Percentiles rank a stretch among this genome's conserved stretches.
Evolutionary conservation across 23 tunicate species (phyloP).

Genomic region (Halocynthia roretzi): DNA sequence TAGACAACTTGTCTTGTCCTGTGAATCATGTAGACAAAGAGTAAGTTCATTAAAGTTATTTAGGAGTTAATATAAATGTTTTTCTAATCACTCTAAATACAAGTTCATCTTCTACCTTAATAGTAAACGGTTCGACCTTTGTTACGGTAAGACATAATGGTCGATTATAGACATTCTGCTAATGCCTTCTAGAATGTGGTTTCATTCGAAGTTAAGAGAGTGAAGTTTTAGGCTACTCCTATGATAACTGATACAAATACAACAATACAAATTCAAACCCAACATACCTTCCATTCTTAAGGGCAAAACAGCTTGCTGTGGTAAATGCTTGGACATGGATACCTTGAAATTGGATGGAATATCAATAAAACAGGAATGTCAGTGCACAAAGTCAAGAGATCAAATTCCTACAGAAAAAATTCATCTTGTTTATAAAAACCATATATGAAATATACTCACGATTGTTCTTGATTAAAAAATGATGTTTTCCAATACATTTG

Average conservation of each 20-base stretch:
- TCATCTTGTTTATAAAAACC: background rate
- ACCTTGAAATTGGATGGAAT: background rate
- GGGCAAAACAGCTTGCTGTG: slow-evolving; percentile 3
- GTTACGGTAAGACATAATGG: background rate
- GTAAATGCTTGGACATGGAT: background rate
- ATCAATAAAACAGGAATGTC: background rate
- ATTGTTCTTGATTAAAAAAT: no score
- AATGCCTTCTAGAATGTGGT: background rate
- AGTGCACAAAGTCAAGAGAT: background rate
- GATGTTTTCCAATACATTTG: no score
- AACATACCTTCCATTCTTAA: background rate
- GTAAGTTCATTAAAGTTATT: background rate
- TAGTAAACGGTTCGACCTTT: no score
- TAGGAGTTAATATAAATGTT: background rate
- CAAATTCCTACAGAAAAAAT: background rate
- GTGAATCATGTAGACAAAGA: slow-evolving; percentile 27
- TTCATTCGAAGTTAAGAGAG: background rate
- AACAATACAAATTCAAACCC: background rate
- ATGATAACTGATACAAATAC: no score
- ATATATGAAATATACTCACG: no score
- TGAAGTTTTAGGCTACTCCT: no score
- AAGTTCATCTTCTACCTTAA: no score
- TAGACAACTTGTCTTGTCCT: slow-evolving; percentile 57
- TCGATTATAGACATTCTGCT: background rate
- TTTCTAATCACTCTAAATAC: background rate